Percentiles rank a stretch among this genome's conserved stretches.
Evolutionary conservation across 2,113 vertebrate species (phyloP).

Genomic region (Ploceus nigricollis): DNA sequence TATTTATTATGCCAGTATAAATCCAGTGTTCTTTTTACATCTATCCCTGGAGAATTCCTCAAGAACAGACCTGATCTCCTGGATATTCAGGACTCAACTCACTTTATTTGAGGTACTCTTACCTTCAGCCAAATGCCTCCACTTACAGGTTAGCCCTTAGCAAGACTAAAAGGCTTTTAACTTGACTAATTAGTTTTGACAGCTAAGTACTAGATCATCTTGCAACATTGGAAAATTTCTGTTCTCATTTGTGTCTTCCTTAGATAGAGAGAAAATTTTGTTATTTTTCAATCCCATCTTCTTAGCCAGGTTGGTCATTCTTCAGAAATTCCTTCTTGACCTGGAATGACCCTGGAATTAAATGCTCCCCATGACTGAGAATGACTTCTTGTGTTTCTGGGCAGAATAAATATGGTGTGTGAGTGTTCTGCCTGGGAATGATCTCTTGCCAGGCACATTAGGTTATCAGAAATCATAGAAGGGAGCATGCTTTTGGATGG

Average conservation of each 20-base stretch:
- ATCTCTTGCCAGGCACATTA: neutral
- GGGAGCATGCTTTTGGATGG: neutral
- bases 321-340: neutral
- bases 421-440: neutral
- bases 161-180: neutral
- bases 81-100: neutral
- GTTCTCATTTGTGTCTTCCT: neutral
- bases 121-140: neutral
- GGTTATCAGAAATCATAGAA: neutral
- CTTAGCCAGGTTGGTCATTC: neutral
- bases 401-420: neutral
- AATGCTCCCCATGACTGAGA: neutral
- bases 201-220: neutral
- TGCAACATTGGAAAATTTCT: neutral
- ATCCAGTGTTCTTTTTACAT: neutral
- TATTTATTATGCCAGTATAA: neutral
- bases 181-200: neutral
- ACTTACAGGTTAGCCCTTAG: neutral
- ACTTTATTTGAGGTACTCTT: neutral
- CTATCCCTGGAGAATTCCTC: neutral
- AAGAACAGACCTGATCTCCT: neutral
- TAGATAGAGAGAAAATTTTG: neutral
- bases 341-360: neutral
- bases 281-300: neutral
- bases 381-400: neutral